A percentile compares a stretch with the other conserved stretches of the same genome.
phyloP scores from a whole-genome alignment of 2,113 vertebrate species.

The Prietella phreatophila region DNA sequence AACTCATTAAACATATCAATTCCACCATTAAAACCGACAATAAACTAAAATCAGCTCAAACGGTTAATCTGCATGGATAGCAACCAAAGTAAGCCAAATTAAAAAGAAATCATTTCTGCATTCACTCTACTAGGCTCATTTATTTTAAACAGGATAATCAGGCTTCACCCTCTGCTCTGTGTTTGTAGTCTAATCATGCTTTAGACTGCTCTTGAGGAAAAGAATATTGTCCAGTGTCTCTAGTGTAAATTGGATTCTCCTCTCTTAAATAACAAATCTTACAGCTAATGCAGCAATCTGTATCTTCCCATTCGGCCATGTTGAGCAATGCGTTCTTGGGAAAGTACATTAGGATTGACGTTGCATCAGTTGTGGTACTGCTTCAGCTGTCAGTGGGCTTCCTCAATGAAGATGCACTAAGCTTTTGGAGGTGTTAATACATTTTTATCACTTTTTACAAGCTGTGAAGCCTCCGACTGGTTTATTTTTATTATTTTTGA shows the following conservation, averaged over 20 bases:
- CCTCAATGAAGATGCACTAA: constrained; percentile 11
- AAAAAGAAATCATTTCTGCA: neutral
- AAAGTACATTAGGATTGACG: neutral
- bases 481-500: neutral
- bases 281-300: neutral
- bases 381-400: constrained; percentile 7
- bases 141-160: neutral
- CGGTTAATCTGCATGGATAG: neutral
- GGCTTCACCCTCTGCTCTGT: neutral
- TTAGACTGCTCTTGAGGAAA: neutral
- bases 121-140: neutral
- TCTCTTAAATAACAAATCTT: neutral
- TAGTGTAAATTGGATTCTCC: neutral
- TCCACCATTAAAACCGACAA: neutral
- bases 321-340: neutral
- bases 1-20: neutral
- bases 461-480: neutral
- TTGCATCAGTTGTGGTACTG: constrained; percentile 5
- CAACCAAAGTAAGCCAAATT: neutral
- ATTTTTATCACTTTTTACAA: constrained; percentile 16
- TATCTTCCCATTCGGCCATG: neutral
- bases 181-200: neutral
- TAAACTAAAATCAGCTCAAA: neutral
- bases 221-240: neutral
- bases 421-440: neutral